These are phyloP conservation scores for Rhodophaea formosa DNA, from an alignment of 2,888 invertebrate genomes.

Conservation along the genomic window DNA sequence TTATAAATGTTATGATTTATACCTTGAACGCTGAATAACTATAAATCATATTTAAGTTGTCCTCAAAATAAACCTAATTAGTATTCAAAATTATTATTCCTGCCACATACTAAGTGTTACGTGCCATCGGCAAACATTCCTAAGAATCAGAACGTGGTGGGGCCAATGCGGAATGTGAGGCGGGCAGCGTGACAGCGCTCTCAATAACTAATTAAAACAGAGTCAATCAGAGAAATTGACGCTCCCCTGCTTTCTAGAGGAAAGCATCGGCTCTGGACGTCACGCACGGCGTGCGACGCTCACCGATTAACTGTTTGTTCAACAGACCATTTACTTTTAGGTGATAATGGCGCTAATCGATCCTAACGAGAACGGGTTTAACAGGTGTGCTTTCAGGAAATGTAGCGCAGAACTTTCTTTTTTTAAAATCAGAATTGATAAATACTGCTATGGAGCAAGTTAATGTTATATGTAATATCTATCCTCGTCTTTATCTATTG, in stretches of 20 bases:
- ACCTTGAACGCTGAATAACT: neutral
- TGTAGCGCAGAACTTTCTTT: neutral
- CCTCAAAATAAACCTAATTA: neutral
- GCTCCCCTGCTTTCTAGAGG: constrained; percentile 73
- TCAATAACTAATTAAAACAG: constrained; percentile 79
- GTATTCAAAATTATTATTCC: constrained; percentile 7
- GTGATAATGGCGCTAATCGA: constrained; percentile 43
- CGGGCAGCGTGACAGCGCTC: constrained; percentile 72
- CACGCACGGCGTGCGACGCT: constrained; percentile 53
- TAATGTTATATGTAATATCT: no score
- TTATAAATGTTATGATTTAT: neutral
- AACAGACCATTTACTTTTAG: constrained; percentile 57
- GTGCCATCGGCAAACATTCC: constrained; percentile 63
- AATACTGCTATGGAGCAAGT: neutral
- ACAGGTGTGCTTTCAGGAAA: neutral
- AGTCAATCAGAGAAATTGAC: constrained; percentile 77
- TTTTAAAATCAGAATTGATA: neutral
- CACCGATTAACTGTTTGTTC: constrained; percentile 56
- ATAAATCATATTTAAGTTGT: neutral
- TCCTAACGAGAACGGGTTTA: constrained; percentile 25
- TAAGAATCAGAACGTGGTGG: constrained; percentile 63
- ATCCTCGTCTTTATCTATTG: no score
- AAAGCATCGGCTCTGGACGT: constrained; percentile 58
- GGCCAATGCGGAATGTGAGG: constrained; percentile 63
- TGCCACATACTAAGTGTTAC: constrained; percentile 50